Base-by-base conservation (phyloP, 2,888 invertebrate species). In the Thera obeliscata region DNA sequence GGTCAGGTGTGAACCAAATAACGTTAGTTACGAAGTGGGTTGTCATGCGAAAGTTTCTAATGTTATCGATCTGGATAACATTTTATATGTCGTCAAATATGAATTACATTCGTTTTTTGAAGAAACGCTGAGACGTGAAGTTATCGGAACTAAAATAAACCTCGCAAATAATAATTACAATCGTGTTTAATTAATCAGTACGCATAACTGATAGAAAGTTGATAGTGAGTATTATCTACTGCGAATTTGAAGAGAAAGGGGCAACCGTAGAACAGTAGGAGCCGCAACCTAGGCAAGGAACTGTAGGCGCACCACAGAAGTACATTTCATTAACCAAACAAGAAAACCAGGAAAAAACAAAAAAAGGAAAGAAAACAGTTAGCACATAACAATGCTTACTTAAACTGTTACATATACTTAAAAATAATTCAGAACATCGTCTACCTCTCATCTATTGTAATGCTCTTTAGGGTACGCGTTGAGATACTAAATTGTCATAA, bases 131-230 rank as follows among this genome's bases (percentile, higher is more conserved):
- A 68, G 58, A 71, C 63, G 57, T 66, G n/a, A 80, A 78, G 76
- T 73, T 76, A 78, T 78, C 70, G 70, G 75, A 74, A 77, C 67
- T 64, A 75, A 78, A 79, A 78, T 76, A 79, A 72, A 80, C 78
- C 76, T 83, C 79, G 82, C 84, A 86, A 38, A 38, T 4, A 4
- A 38, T 38, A 38, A 41, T 41, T 7, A 66, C 85, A 88, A 91
- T 91, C 91, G 89, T 86, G 84, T 83, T 87, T 89, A 91, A 93
- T 93, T 92, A 91, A 93, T 91, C 91, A 86, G 87, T 88, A 87
- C 88, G 90, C 87, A 88, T 89, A 89, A 86, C 83, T 79, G 81
- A 81, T 90, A 91, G 92, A 92, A 93, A 93, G 92, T 85, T 75
- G 84, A 87, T 84, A 81, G 80, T 79, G 78, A 52, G 79, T 84